Conservation (phyloP, 2,113 vertebrate genomes). For the Leptocoma aspasia region DNA sequence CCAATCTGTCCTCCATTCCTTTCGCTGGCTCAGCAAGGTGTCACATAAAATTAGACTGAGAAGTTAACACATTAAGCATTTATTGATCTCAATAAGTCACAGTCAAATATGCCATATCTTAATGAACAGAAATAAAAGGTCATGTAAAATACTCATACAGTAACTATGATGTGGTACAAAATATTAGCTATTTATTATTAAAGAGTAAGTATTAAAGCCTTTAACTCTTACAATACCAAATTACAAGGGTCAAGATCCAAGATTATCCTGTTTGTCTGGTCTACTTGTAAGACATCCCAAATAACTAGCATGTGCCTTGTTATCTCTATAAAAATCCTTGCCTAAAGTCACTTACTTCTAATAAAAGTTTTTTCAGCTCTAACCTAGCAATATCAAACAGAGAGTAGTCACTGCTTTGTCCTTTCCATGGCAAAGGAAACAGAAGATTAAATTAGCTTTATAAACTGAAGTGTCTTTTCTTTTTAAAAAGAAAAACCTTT, state of each 20-base stretch:
- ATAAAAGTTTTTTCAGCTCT: not conserved
- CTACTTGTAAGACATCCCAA: not conserved
- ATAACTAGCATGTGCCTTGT: not conserved
- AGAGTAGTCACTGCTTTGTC: not conserved
- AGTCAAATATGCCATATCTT: not conserved
- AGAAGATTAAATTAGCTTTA: not conserved
- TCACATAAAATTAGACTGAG: slow-evolving; percentile 25
- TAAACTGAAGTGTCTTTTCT: not conserved
- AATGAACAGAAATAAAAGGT: slow-evolving; percentile 14
- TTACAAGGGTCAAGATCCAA: not conserved
- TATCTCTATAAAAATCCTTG: not conserved
- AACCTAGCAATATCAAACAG: not conserved
- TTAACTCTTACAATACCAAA: not conserved
- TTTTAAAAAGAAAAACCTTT: not conserved
- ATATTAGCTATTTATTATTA: not conserved
- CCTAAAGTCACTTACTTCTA: not conserved
- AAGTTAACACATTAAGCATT: slow-evolving; percentile 26
- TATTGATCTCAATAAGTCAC: slow-evolving; percentile 43
- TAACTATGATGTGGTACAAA: not conserved
- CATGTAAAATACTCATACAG: not conserved
- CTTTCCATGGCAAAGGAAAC: not conserved
- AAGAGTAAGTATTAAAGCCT: not conserved
- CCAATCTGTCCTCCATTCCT: not conserved
- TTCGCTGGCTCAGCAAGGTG: slow-evolving; percentile 27
- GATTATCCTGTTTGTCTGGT: not conserved